A percentile compares a stretch with the other conserved stretches of the same genome.
Conservation (phyloP, 1,140 invertebrate genomes). For the Bombus superbus region DNA sequence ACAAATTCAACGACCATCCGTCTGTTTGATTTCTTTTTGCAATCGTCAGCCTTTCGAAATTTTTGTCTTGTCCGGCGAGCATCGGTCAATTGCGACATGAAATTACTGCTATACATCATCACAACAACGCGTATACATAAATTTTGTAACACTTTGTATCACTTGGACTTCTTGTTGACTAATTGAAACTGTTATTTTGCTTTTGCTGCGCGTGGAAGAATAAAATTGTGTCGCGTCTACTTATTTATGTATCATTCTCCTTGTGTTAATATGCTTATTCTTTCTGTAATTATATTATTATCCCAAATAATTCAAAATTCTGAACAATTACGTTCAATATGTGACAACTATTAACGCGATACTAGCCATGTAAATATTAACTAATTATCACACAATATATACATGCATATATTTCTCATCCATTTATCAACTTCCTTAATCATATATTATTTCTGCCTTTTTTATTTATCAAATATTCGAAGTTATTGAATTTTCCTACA, state of each 20-base stretch:
- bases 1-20: constrained; percentile 3
- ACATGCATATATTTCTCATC: too few species aligned
- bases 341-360: too few species aligned
- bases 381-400: too few species aligned
- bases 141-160: background rate
- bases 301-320: too few species aligned
- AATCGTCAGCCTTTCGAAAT: constrained; percentile 1
- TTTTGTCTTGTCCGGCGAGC: background rate
- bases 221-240: background rate
- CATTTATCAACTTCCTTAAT: too few species aligned
- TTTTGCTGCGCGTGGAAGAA: constrained; percentile 14
- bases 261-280: background rate
- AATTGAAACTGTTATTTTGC: constrained; percentile 35
- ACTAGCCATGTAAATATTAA: too few species aligned
- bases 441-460: too few species aligned
- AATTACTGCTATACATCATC: background rate
- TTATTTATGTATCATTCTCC: too few species aligned
- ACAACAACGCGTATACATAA: background rate
- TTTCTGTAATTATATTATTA: background rate
- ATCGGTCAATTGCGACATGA: background rate
- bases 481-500: too few species aligned
- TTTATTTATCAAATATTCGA: too few species aligned
- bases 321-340: too few species aligned
- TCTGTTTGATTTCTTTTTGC: background rate
- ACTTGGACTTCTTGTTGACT: background rate